These are phyloP conservation scores for Tubulanus polymorphus DNA, from an alignment of 2,888 invertebrate species.

Conservation along the genomic window DNA sequence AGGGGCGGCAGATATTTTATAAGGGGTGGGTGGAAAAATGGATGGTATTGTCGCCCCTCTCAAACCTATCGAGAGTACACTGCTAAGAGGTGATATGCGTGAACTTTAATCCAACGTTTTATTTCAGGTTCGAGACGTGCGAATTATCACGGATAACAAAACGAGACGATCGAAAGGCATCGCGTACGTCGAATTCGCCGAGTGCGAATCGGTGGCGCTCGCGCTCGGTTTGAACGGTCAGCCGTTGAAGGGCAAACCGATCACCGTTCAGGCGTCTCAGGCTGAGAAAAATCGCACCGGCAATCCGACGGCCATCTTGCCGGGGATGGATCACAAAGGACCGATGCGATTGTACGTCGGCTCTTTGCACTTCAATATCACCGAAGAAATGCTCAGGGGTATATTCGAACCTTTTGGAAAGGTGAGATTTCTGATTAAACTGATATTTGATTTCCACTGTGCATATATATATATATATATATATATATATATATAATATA, in stretches of 20 bases:
- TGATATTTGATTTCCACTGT: no score
- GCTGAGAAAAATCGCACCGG: conserved; percentile 66
- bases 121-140: conserved; percentile 75
- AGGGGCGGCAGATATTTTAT: no score
- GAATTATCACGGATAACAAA: conserved; percentile 97
- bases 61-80: no score
- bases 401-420: conserved; percentile 99
- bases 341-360: conserved; percentile 97
- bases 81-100: no score
- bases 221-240: conserved; percentile 94
- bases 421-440: conserved; percentile 41
- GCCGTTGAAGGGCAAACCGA: conserved; percentile 89
- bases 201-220: conserved; percentile 93
- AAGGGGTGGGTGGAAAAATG: no score
- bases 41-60: no score
- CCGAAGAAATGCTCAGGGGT: conserved; percentile 96
- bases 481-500: no score
- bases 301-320: conserved; percentile 35
- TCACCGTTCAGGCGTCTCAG: conserved; percentile 96
- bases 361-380: conserved; percentile 96
- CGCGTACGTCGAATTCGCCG: conserved; percentile 98
- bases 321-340: conserved; percentile 60
- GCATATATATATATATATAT: no score
- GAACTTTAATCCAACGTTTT: conserved; percentile 5
- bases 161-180: conserved; percentile 98